Percentiles rank a stretch among this genome's conserved stretches.
phyloP scores from a whole-genome alignment of 1,140 invertebrate species.

The Nebria ingens region DNA sequence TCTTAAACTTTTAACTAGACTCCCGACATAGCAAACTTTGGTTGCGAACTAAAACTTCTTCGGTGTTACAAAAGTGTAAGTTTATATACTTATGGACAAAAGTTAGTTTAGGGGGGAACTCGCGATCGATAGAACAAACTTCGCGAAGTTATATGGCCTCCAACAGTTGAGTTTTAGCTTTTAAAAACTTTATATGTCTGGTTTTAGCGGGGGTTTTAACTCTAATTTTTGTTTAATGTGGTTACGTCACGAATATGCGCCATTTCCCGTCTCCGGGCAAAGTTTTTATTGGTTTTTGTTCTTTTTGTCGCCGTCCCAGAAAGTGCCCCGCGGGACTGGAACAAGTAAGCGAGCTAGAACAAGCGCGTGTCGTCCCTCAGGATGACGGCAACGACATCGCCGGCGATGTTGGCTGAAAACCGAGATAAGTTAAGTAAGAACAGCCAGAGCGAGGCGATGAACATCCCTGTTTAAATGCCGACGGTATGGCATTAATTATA shows the following conservation, averaged over 20 bases:
- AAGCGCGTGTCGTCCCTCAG: too few relatives aligned
- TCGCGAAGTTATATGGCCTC: conserved; percentile 5
- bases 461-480: too few relatives aligned
- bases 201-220: conserved; percentile 9
- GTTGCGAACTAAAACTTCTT: conserved; percentile 24
- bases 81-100: conserved; percentile 35
- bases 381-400: too few relatives aligned
- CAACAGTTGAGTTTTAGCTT: conserved; percentile 10
- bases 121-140: conserved; percentile 6
- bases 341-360: too few relatives aligned
- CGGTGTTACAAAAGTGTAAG: conserved; percentile 35
- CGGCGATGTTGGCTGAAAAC: too few relatives aligned
- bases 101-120: conserved; percentile 26
- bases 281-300: conserved; percentile 7
- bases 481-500: too few relatives aligned
- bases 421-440: too few relatives aligned
- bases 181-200: conserved; percentile 10
- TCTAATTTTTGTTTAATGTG: conserved; percentile 9
- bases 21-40: conserved; percentile 17
- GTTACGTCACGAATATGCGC: conserved; percentile 8
- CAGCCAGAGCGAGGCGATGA: too few relatives aligned
- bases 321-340: conserved; percentile 4
- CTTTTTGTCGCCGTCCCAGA: not conserved
- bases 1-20: conserved; percentile 18
- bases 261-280: conserved; percentile 7